These are phyloP conservation scores for Acrocephalus scirpaceus DNA, from an alignment of 2,797 vertebrate species.

Conservation along the genomic window DNA sequence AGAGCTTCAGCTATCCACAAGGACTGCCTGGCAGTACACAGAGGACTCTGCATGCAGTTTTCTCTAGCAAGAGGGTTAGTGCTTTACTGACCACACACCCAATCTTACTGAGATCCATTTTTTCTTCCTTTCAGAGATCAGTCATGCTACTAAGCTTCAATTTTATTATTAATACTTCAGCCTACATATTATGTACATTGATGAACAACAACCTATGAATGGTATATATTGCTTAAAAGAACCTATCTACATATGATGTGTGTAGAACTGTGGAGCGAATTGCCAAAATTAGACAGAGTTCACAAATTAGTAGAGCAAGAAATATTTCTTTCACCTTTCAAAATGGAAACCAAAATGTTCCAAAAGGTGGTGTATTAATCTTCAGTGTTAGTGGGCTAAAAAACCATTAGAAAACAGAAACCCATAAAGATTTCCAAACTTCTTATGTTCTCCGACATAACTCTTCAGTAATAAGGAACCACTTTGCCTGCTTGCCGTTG, in stretches of 20 bases:
- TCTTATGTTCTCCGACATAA: neutral
- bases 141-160: neutral
- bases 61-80: neutral
- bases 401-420: neutral
- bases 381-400: neutral
- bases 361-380: neutral
- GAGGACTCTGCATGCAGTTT: neutral
- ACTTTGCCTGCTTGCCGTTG: neutral
- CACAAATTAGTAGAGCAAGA: neutral
- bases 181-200: neutral
- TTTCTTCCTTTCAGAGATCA: neutral
- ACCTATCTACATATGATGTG: neutral
- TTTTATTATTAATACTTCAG: neutral
- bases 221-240: neutral
- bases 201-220: neutral
- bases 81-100: accelerated
- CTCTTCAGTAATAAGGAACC: neutral
- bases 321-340: neutral
- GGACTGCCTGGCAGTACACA: neutral
- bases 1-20: neutral
- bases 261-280: neutral
- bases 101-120: neutral
- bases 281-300: neutral
- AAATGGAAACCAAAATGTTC: neutral
- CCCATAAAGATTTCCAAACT: neutral